Percentiles rank a stretch among this genome's conserved stretches.
Evolutionary conservation across 2,113 vertebrate genomes (phyloP).

Genomic region (Muscicapa adusta): DNA sequence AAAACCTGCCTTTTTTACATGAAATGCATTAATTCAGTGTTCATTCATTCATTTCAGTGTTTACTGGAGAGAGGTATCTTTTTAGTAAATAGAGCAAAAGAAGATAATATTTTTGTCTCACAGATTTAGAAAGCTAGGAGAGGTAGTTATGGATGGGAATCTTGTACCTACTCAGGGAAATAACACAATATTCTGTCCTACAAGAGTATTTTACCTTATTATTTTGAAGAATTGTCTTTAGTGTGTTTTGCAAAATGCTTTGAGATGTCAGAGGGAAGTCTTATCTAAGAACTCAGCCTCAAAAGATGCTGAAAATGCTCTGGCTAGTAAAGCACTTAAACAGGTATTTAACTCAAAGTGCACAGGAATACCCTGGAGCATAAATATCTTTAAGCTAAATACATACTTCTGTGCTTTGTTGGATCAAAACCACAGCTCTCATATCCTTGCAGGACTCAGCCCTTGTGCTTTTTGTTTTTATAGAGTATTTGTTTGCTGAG

Average conservation of each 20-base stretch:
- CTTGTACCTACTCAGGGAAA: not conserved
- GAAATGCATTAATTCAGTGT: not conserved
- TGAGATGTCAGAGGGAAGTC: not conserved
- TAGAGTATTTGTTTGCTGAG: not conserved
- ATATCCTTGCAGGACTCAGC: not conserved
- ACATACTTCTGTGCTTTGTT: not conserved
- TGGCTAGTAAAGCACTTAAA: not conserved
- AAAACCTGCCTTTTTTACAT: not conserved
- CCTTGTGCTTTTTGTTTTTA: not conserved
- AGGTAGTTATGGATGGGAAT: not conserved
- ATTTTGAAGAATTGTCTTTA: not conserved
- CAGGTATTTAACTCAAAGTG: not conserved
- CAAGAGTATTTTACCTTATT: not conserved
- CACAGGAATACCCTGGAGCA: not conserved
- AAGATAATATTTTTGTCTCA: not conserved
- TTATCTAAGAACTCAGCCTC: not conserved
- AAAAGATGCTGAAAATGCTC: not conserved
- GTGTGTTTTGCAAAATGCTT: not conserved
- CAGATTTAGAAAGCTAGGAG: not conserved
- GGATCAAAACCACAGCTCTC: not conserved
- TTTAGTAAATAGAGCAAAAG: not conserved
- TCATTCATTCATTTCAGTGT: not conserved
- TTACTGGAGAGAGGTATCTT: not conserved
- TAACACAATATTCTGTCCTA: not conserved
- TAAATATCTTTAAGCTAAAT: not conserved